phyloP scores from a whole-genome alignment of 2,888 invertebrate genomes.

The Vannuccia rotundouncinata region DNA sequence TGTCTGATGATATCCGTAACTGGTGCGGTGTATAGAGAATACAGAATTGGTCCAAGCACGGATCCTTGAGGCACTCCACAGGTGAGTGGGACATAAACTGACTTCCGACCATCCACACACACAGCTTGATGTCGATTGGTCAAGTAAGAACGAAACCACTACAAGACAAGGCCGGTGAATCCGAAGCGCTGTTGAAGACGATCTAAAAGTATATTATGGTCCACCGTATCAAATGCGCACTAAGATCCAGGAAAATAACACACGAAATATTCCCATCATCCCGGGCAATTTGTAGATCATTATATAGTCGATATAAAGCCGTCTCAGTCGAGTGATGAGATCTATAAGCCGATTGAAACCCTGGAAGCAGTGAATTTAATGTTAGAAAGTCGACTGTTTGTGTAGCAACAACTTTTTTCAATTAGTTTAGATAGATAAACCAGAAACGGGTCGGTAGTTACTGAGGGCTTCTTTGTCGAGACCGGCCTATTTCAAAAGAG shows the following conservation, averaged over 20 bases:
- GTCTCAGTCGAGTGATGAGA: conserved; percentile 40
- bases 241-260: conserved; percentile 40
- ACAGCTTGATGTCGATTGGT: no score
- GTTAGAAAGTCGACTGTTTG: conserved; percentile 31
- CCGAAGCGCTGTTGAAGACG: conserved; percentile 37
- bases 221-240: conserved; percentile 42
- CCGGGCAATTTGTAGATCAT: conserved; percentile 39
- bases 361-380: conserved; percentile 31
- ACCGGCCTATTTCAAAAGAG: conserved; percentile 40
- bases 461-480: conserved; percentile 39
- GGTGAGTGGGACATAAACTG: no score
- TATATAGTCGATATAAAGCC: conserved; percentile 38
- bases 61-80: no score
- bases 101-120: no score
- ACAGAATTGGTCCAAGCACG: no score
- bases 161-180: conserved; percentile 7
- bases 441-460: no score
- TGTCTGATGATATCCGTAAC: no score
- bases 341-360: conserved; percentile 40
- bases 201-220: conserved; percentile 40
- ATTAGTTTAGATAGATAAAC: conserved; percentile 41
- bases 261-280: conserved; percentile 41
- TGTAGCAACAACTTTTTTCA: conserved; percentile 38
- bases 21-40: no score
- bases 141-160: not conserved